Conservation (phyloP, 2,888 invertebrate species). For the Heterodera filipjevi region DNA sequence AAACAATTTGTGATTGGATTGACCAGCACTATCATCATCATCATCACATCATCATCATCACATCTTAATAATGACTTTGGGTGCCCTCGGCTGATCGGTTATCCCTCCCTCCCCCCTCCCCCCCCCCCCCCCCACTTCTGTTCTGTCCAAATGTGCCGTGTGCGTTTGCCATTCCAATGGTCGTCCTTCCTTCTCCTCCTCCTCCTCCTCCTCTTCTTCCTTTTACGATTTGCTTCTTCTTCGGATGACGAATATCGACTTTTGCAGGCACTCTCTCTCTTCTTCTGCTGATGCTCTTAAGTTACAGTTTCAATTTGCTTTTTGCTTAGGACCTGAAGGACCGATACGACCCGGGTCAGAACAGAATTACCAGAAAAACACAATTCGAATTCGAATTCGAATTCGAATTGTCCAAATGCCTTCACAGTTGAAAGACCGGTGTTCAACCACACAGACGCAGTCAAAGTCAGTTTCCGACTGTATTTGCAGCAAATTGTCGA, state of each 20-base stretch:
- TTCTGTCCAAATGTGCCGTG: too few species aligned
- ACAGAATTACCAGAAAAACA: background rate
- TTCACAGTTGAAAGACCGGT: slow-evolving; percentile 15
- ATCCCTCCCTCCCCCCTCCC: too few species aligned
- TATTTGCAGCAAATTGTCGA: slow-evolving; percentile 33
- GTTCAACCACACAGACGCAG: slow-evolving; percentile 17
- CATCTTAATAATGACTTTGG: too few species aligned
- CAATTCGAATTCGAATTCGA: too few species aligned
- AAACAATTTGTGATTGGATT: too few species aligned
- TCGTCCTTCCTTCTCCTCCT: background rate
- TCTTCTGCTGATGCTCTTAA: background rate
- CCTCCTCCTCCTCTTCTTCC: background rate
- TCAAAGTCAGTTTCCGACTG: slow-evolving; percentile 26
- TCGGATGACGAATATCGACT: slow-evolving; percentile 46
- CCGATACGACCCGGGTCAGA: slow-evolving; percentile 26
- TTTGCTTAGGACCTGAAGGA: slow-evolving; percentile 17
- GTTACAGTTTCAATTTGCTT: background rate
- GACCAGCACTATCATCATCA: too few species aligned
- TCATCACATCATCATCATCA: too few species aligned
- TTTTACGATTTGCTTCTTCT: background rate
- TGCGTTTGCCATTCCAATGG: background rate
- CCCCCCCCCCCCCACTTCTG: background rate
- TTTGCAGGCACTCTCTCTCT: slow-evolving; percentile 28
- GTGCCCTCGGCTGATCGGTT: too few species aligned
- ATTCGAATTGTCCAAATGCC: background rate